Percentiles rank a stretch among this genome's conserved stretches.
Conservation (phyloP, 1,140 invertebrate genomes). For the Eriosoma lanigerum region DNA sequence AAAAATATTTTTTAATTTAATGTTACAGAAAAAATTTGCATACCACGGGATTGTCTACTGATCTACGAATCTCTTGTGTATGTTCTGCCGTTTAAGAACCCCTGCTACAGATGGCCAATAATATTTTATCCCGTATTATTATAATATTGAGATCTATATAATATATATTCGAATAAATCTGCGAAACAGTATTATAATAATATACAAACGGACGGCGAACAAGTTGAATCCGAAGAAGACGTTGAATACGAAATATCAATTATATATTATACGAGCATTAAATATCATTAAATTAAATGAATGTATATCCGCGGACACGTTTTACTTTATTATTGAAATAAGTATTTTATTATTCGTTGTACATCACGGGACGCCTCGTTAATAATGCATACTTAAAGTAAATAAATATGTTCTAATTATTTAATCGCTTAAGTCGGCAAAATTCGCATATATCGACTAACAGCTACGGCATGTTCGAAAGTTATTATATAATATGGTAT, state of each 20-base stretch:
- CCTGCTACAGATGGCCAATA: no score
- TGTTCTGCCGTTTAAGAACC: no score
- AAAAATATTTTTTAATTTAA: no score
- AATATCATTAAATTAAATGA: not conserved
- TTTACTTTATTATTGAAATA: constrained; percentile 7
- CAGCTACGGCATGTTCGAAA: not conserved
- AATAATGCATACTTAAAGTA: constrained; percentile 33
- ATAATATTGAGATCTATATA: no score
- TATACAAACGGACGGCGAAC: not conserved
- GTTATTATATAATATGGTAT: constrained; percentile 7
- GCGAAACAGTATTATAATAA: no score
- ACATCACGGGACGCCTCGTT: not conserved
- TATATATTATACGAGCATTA: not conserved
- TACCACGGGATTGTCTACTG: no score
- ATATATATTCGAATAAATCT: not conserved
- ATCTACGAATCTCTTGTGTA: no score
- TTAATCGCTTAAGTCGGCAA: not conserved
- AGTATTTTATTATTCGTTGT: constrained; percentile 5
- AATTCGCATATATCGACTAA: not conserved
- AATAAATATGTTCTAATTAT: constrained; percentile 37
- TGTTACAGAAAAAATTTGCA: no score
- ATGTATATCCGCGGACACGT: not conserved
- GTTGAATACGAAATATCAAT: not conserved
- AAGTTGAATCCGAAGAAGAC: not conserved
- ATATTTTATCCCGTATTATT: no score